These are phyloP conservation scores for Gorsachius goisagi DNA, from an alignment of 2,113 vertebrate genomes.

Conservation along the genomic window DNA sequence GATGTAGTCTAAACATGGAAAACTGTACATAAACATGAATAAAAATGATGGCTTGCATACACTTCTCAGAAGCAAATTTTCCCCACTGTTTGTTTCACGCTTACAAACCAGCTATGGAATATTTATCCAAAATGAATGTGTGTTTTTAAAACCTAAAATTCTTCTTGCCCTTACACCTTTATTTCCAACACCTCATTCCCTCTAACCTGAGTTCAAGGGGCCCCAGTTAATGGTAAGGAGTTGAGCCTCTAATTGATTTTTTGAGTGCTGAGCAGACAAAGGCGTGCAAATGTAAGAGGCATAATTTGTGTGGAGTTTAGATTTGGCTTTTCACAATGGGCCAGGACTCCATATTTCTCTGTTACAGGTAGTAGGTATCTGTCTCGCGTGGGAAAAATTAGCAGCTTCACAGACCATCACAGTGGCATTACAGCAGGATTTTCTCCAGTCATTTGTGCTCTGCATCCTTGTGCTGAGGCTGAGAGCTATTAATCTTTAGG, in stretches of 20 bases:
- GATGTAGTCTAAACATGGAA: neutral
- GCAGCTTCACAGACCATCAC: neutral
- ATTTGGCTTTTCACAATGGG: neutral
- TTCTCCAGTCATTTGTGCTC: neutral
- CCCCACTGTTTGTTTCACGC: neutral
- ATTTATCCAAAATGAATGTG: neutral
- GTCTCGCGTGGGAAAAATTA: fast-evolving
- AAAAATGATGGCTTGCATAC: neutral
- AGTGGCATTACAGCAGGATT: neutral
- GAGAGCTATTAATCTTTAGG: neutral
- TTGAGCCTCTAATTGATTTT: neutral
- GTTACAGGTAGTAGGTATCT: neutral
- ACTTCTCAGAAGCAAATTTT: neutral
- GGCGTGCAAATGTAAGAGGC: neutral
- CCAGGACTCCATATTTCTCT: neutral
- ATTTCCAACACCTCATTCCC: neutral
- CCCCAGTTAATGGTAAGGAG: neutral
- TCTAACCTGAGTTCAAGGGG: neutral
- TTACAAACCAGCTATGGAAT: neutral
- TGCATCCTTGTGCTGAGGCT: neutral
- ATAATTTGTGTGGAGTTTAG: neutral
- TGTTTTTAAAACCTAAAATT: neutral
- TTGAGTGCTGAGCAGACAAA: neutral
- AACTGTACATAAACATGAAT: neutral
- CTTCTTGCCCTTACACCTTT: neutral